phyloP scores from a whole-genome alignment of 1,140 invertebrate genomes.

The Thaumatotibia leucotreta region DNA sequence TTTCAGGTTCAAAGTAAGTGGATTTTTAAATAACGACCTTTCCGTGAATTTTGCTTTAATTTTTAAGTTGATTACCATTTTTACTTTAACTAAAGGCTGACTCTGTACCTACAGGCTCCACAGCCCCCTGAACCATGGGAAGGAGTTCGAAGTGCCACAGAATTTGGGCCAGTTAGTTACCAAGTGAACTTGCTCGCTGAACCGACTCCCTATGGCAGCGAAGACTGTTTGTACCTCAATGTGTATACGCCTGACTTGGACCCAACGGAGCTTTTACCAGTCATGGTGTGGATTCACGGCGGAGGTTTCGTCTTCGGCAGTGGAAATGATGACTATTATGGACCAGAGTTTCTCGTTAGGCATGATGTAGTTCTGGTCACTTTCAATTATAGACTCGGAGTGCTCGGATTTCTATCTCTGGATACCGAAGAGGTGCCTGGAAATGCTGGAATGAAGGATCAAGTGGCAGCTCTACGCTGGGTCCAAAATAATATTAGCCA shows the following conservation, averaged over 20 bases:
- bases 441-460: constrained; percentile 83
- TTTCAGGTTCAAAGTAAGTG: constrained; percentile 64
- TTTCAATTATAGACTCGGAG: constrained; percentile 64
- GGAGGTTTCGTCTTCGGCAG: constrained; percentile 80
- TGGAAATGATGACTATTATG: constrained; percentile 72
- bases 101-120: constrained; percentile 40
- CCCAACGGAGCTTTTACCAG: constrained; percentile 39
- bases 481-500: constrained; percentile 80
- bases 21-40: background rate
- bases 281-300: constrained; percentile 82
- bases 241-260: constrained; percentile 75
- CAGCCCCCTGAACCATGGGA: constrained; percentile 42
- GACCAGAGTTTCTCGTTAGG: constrained; percentile 79
- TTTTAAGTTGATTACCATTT: background rate
- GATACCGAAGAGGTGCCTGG: constrained; percentile 79
- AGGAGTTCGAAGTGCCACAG: constrained; percentile 37
- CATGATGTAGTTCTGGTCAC: constrained; percentile 81
- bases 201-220: constrained; percentile 43
- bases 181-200: constrained; percentile 31
- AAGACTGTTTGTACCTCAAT: constrained; percentile 81
- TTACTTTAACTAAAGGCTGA: too few species aligned
- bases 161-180: constrained; percentile 32
- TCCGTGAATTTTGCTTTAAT: background rate
- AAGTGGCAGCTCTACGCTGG: constrained; percentile 79
- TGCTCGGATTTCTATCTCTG: constrained; percentile 70